Evolutionary conservation across 2,888 invertebrate species (phyloP).

Genomic region (Acanthosoma haemorrhoidale): DNA sequence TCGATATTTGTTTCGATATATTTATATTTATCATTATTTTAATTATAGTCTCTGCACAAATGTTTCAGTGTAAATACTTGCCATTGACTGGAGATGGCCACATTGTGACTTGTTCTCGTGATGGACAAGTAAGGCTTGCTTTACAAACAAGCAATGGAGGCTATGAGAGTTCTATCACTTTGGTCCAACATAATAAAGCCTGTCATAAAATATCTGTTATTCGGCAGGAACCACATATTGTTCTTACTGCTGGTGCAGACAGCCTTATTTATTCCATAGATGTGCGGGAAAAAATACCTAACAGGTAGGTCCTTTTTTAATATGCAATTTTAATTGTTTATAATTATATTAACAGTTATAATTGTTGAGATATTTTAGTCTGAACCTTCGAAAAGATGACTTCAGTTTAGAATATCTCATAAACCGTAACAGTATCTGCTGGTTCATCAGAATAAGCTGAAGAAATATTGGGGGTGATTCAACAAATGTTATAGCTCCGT

Average conservation of each 20-base stretch:
- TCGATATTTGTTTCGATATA: too few relatives aligned
- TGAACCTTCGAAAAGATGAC: too few relatives aligned
- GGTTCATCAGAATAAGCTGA: too few relatives aligned
- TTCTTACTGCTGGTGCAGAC: slow-evolving; percentile 83
- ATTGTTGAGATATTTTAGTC: too few relatives aligned
- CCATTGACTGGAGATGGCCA: slow-evolving; percentile 71
- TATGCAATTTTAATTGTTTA: too few relatives aligned
- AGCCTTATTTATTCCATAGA: slow-evolving; percentile 75
- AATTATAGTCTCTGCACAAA: too few relatives aligned
- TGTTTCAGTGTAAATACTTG: slow-evolving; percentile 68
- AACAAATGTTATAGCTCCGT: too few relatives aligned
- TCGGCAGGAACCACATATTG: slow-evolving; percentile 66
- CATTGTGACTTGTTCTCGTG: slow-evolving; percentile 81
- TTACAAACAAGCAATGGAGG: slow-evolving; percentile 50
- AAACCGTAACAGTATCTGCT: too few relatives aligned
- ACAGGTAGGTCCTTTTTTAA: slow-evolving; percentile 55
- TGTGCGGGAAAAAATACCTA: slow-evolving; percentile 64
- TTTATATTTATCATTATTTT: too few relatives aligned
- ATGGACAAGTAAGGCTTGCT: slow-evolving; percentile 72
- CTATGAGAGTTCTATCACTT: slow-evolving; percentile 52
- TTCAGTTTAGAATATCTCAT: too few relatives aligned
- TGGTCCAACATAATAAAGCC: slow-evolving; percentile 67
- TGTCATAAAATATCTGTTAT: slow-evolving; percentile 81
- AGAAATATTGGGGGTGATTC: too few relatives aligned
- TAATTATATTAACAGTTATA: too few relatives aligned